Percentiles rank a stretch among this genome's conserved stretches.
Evolutionary conservation across 2,888 invertebrate species (phyloP).

Genomic region (Osmoderma eremita): DNA sequence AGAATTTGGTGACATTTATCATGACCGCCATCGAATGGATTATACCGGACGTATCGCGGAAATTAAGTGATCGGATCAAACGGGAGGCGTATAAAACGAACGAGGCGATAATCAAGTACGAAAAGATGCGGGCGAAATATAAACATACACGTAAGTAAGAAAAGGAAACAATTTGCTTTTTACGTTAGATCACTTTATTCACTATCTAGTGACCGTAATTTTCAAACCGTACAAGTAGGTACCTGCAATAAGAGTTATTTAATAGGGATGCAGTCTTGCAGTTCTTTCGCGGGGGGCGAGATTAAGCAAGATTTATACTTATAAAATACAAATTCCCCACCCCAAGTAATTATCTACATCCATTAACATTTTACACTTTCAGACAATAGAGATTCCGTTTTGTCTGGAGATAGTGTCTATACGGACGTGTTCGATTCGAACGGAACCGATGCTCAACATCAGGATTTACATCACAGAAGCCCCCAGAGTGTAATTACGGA

Average conservation of each 20-base stretch:
- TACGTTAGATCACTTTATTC: no score
- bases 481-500: conserved; percentile 29
- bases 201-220: no score
- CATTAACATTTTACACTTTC: neutral
- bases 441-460: conserved; percentile 42
- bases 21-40: conserved; percentile 79
- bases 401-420: conserved; percentile 38
- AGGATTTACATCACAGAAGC: conserved; percentile 42
- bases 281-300: no score
- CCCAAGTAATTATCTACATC: no score
- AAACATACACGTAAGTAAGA: conserved; percentile 43
- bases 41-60: conserved; percentile 80
- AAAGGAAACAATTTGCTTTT: no score
- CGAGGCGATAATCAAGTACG: conserved; percentile 78
- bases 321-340: no score
- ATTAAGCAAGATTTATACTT: no score
- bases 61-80: conserved; percentile 76
- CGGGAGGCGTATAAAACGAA: conserved; percentile 78
- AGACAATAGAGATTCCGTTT: conserved; percentile 38
- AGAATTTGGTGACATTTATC: conserved; percentile 80
- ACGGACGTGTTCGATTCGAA: conserved; percentile 39
- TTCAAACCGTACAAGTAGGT: no score
- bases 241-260: no score
- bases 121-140: conserved; percentile 67
- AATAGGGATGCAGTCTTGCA: no score